phyloP scores from a whole-genome alignment of 2,113 vertebrate genomes.

The Entomyzon cyanotis region DNA sequence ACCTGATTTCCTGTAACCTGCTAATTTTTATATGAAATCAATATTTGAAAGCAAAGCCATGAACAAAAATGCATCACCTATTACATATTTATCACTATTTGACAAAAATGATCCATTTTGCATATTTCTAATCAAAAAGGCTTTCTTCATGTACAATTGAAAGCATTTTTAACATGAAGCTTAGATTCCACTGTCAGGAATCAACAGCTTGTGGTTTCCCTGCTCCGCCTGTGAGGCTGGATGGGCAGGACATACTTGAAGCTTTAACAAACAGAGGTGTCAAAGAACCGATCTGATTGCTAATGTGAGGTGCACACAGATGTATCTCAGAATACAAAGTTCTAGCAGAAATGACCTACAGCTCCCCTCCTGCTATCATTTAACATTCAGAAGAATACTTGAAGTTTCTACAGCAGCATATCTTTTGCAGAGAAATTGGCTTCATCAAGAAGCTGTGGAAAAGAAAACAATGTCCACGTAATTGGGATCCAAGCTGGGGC shows the following conservation, averaged over 20 bases:
- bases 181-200: not conserved
- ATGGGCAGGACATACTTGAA: accelerated
- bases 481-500: not conserved
- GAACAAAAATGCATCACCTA: not conserved
- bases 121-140: not conserved
- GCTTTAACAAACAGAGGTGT: not conserved
- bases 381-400: not conserved
- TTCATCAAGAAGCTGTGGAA: not conserved
- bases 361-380: not conserved
- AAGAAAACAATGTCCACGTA: not conserved
- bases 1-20: not conserved
- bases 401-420: not conserved
- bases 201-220: not conserved
- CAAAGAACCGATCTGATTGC: not conserved
- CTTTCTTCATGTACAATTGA: not conserved
- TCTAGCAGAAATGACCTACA: not conserved
- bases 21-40: not conserved
- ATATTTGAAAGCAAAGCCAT: not conserved
- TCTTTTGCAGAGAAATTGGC: not conserved
- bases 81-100: not conserved
- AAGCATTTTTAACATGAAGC: not conserved
- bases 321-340: not conserved
- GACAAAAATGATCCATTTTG: not conserved
- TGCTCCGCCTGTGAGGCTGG: not conserved
- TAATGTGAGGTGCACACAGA: not conserved